Evolutionary conservation across 2,888 invertebrate species (phyloP).

Genomic region (Agonopterix subpropinquella): DNA sequence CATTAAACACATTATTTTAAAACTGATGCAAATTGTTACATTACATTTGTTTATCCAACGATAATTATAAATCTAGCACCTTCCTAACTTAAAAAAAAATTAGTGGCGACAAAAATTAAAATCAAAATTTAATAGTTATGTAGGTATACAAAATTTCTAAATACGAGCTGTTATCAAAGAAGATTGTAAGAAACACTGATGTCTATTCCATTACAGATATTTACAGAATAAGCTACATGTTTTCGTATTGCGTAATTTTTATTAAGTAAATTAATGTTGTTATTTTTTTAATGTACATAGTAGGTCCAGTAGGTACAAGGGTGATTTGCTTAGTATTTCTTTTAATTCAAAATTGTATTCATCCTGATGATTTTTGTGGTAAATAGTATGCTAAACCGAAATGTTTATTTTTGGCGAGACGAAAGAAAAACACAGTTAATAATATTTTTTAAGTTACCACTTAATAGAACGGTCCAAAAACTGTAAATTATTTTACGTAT

Average conservation of each 20-base stretch:
- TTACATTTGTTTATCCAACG: neutral
- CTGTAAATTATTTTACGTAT: constrained; percentile 12
- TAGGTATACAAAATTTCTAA: constrained; percentile 64
- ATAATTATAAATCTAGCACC: constrained; percentile 43
- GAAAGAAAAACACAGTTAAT: too few relatives aligned
- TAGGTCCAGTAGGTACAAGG: too few relatives aligned
- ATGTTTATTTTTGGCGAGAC: too few relatives aligned
- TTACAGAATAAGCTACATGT: constrained; percentile 62
- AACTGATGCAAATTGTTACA: neutral
- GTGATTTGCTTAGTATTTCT: too few relatives aligned
- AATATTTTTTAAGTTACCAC: too few relatives aligned
- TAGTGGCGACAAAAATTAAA: constrained; percentile 27
- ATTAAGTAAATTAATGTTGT: neutral
- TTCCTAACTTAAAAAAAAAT: constrained; percentile 30
- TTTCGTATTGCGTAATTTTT: constrained; percentile 41
- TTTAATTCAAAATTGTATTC: too few relatives aligned
- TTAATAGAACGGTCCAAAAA: neutral
- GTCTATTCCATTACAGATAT: constrained; percentile 46
- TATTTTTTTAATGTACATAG: too few relatives aligned
- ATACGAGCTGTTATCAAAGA: constrained; percentile 57
- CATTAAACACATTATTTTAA: constrained; percentile 9
- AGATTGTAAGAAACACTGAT: constrained; percentile 57
- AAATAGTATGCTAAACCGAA: too few relatives aligned
- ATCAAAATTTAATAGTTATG: constrained; percentile 19
- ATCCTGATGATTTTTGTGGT: too few relatives aligned